Evolutionary conservation across 2,113 vertebrate species (phyloP).

Genomic region (Lucifuga dentata): DNA sequence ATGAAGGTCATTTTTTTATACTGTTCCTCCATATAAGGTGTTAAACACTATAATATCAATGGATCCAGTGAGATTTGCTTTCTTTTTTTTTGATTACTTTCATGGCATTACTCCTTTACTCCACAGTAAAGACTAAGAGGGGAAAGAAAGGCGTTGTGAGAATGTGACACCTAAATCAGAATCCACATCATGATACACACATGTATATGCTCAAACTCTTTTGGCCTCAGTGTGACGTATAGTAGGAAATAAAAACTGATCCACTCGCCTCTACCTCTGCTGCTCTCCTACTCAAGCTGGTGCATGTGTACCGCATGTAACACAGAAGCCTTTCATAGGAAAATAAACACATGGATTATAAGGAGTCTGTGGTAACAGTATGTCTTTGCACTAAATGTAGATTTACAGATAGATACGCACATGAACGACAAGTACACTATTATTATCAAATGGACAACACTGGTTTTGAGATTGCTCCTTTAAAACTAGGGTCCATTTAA

Average conservation of each 20-base stretch:
- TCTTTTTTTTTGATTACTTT: too few species aligned
- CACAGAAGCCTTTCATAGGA: conserved; percentile 21
- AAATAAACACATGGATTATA: conserved; percentile 6
- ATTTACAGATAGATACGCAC: too few species aligned
- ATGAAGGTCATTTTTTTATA: too few species aligned
- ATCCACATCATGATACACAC: conserved; percentile 13
- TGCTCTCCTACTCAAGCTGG: conserved; percentile 43
- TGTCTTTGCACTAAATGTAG: too few species aligned
- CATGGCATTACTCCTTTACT: conserved; percentile 4
- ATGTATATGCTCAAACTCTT: conserved; percentile 11
- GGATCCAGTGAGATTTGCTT: too few species aligned
- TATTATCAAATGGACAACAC: too few species aligned
- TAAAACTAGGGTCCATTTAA: too few species aligned
- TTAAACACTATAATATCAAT: too few species aligned
- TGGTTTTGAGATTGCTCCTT: too few species aligned
- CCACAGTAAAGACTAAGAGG: background rate
- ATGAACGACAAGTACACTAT: too few species aligned
- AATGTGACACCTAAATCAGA: conserved; percentile 2
- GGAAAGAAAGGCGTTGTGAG: background rate
- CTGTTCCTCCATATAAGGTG: too few species aligned
- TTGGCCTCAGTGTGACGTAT: conserved; percentile 48
- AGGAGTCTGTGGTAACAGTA: too few species aligned
- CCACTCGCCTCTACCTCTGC: conserved; percentile 37
- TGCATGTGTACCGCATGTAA: conserved; percentile 23
- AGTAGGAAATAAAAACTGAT: conserved; percentile 63